Evolutionary conservation across 92 coral and sea anemone genomes (phyloP), one percentile per base, ranked within the genome.

Genomic region (Siderastrea siderea): DNA sequence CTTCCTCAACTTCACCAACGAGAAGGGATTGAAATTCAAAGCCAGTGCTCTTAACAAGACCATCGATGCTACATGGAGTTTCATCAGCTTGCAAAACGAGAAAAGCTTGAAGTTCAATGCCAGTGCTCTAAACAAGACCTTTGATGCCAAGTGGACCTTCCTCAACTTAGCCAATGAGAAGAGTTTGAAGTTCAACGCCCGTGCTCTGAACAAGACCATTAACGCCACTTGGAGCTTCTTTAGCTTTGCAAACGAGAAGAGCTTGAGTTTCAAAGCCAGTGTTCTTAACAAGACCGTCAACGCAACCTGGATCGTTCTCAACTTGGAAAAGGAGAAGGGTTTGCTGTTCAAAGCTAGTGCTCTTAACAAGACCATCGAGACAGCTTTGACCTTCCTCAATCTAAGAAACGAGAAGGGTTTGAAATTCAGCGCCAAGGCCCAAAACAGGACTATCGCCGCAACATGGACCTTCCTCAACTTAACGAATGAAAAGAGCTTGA

Each of bases 51-150:
- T 90, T 64, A 94, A 94, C 87, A 91, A 66, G 89, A 92, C 91
- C 59, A 15, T 93, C 65, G 89, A 94, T 47, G 93, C 94, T 3
- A 87, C 84, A 5, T 84, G 92, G 94, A 84, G 72, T 71, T 84
- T 86, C 81, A 70, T 92, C 65, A 86, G 71, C 68, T 55, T 38
- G 4, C 78, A 63, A 7, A 49, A 87, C 48, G 91, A 89, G 82
- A 94, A 92, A 77, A 94, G 96, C 19, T 52, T 96, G 77, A 95
- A 86, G 73, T 95, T 96, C 75, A 94, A 90, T 45, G 98, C 91
- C n/a, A 84, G 87, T 4, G 83, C 92, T 14, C 68, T 82, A 78
- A 93, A 90, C 80, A 96, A 88, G 81, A 88, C 94, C 50, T 79
- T 88, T 6, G 70, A 88, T 11, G 88, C 96, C 48, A 88, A 90